phyloP scores from a whole-genome alignment of 2,113 vertebrate species.

The Coptodon rendalli region DNA sequence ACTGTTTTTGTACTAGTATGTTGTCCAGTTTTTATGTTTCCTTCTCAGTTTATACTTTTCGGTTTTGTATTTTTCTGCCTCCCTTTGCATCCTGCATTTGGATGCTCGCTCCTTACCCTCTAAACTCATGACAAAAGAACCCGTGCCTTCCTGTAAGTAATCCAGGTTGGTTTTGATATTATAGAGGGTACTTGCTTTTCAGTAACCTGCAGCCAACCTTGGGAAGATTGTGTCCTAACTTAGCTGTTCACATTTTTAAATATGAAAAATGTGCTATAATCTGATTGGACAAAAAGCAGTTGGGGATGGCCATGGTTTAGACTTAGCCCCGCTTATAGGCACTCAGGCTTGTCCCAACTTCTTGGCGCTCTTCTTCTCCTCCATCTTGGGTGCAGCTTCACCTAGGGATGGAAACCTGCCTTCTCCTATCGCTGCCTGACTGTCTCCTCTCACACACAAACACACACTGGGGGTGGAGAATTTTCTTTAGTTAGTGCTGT shows the following conservation, averaged over 20 bases:
- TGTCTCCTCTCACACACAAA: not conserved
- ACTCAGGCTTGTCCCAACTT: not conserved
- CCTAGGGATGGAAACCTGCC: not conserved
- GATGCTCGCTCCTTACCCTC: not conserved
- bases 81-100: not conserved
- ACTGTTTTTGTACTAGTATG: not conserved
- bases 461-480: not conserved
- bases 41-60: not conserved
- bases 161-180: not conserved
- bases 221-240: not conserved
- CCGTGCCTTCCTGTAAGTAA: not conserved
- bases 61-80: not conserved
- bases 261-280: not conserved
- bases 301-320: not conserved
- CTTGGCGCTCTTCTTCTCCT: not conserved
- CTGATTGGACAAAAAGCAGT: not conserved
- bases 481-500: not conserved
- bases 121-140: not conserved
- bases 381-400: not conserved
- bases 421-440: not conserved
- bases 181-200: not conserved
- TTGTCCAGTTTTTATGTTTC: not conserved
- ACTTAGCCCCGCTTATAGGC: not conserved
- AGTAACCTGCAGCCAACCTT: not conserved
- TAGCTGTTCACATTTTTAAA: not conserved